These are phyloP conservation scores for Stigmatopora argus DNA, from an alignment of 2,113 vertebrate species.

Conservation along the genomic window DNA sequence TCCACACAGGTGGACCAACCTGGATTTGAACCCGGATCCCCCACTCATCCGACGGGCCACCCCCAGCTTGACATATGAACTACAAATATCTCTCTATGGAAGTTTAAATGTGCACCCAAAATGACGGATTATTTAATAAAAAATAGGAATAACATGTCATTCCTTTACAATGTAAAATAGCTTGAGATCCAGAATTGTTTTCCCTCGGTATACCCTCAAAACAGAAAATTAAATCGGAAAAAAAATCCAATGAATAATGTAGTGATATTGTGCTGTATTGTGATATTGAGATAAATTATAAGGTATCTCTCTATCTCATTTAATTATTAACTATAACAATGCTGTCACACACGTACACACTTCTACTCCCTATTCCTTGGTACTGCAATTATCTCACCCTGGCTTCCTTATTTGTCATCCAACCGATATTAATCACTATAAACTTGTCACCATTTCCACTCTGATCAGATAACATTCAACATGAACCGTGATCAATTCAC, in stretches of 20 bases:
- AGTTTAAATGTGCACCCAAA: no score
- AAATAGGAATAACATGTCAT: not conserved
- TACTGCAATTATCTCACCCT: conserved; percentile 18
- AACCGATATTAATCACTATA: conserved; percentile 14
- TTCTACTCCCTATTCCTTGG: conserved; percentile 10
- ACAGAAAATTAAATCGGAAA: not conserved
- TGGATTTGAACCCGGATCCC: no score
- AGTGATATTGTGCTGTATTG: not conserved
- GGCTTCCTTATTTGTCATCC: conserved; percentile 23
- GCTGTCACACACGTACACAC: conserved; percentile 36
- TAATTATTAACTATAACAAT: conserved; percentile 21
- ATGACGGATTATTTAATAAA: not conserved
- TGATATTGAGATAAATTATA: not conserved
- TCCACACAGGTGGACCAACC: no score
- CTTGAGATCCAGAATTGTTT: not conserved
- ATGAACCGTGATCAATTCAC: conserved; percentile 18
- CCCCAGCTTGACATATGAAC: no score
- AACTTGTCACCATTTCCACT: conserved; percentile 47
- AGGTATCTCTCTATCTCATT: not conserved
- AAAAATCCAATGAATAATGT: not conserved
- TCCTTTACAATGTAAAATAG: not conserved
- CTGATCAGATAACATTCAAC: conserved; percentile 27
- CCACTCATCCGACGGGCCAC: no score
- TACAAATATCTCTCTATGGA: no score
- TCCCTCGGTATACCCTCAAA: no score